Percentiles rank a stretch among this genome's conserved stretches.
These are phyloP conservation scores for Drosophila kurseongensis DNA, from an alignment of 1,140 invertebrate genomes.

Conservation along the genomic window DNA sequence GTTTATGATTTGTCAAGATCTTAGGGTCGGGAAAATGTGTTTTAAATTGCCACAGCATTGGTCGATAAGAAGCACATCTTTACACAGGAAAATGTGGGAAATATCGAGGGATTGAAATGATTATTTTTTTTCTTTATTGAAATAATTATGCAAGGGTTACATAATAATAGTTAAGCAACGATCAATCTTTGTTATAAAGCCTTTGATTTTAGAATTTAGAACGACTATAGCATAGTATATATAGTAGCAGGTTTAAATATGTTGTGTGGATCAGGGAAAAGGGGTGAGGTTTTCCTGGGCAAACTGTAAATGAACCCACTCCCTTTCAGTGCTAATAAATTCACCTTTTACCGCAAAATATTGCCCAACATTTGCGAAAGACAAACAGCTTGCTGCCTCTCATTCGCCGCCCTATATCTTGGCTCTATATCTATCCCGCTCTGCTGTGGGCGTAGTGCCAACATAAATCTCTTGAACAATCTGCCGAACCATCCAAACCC, in stretches of 20 bases:
- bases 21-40: conserved; percentile 60
- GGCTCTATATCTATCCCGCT: background rate
- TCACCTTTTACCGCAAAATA: conserved; percentile 80
- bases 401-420: background rate
- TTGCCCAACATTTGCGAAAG: conserved; percentile 77
- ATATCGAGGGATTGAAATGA: background rate
- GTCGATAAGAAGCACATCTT: conserved; percentile 31
- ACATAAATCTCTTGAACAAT: conserved; percentile 51
- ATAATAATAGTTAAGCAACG: too few species aligned
- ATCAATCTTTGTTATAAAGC: too few species aligned
- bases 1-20: conserved; percentile 79
- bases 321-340: conserved; percentile 65
- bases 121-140: background rate
- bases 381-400: conserved; percentile 57
- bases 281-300: background rate
- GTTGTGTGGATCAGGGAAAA: background rate
- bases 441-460: conserved; percentile 24
- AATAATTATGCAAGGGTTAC: background rate
- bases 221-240: too few species aligned
- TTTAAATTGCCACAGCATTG: conserved; percentile 58
- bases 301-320: conserved; percentile 22
- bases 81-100: background rate
- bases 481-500: conserved; percentile 6
- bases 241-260: background rate
- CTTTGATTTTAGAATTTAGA: too few species aligned